phyloP scores from a whole-genome alignment of 2,797 vertebrate species.

The Hybognathus amarus region DNA sequence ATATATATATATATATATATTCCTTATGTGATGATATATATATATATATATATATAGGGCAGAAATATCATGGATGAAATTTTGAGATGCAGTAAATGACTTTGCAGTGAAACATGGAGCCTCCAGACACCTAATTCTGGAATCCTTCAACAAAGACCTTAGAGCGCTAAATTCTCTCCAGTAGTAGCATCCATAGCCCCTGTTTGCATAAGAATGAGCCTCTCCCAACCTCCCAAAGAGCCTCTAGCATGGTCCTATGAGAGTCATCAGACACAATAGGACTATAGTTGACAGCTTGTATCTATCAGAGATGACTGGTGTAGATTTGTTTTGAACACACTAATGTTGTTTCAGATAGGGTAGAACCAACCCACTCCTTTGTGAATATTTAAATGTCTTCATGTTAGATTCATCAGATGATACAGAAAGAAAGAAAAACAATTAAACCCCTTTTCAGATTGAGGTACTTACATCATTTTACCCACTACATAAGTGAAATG shows the following conservation, averaged over 20 bases:
- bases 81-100: background rate
- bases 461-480: background rate
- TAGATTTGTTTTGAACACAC: constrained; percentile 79
- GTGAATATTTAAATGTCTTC: constrained; percentile 48
- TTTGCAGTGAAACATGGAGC: constrained; percentile 5
- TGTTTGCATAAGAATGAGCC: constrained; percentile 75
- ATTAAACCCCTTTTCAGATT: background rate
- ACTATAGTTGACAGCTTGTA: constrained; percentile 74
- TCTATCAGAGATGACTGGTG: constrained; percentile 76
- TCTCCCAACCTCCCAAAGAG: constrained; percentile 58
- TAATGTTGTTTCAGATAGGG: constrained; percentile 62
- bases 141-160: constrained; percentile 25
- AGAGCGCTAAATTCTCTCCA: constrained; percentile 23
- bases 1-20: too few relatives aligned
- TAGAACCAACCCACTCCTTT: constrained; percentile 48
- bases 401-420: constrained; percentile 27
- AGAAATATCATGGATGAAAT: background rate
- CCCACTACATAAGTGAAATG: background rate
- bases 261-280: constrained; percentile 66
- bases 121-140: constrained; percentile 1
- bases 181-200: constrained; percentile 42
- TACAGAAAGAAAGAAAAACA: constrained; percentile 1
- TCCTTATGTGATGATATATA: too few relatives aligned
- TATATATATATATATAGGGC: too few relatives aligned
- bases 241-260: constrained; percentile 57